phyloP scores from a whole-genome alignment of 2,888 invertebrate species.

The Eupeodes luniger region DNA sequence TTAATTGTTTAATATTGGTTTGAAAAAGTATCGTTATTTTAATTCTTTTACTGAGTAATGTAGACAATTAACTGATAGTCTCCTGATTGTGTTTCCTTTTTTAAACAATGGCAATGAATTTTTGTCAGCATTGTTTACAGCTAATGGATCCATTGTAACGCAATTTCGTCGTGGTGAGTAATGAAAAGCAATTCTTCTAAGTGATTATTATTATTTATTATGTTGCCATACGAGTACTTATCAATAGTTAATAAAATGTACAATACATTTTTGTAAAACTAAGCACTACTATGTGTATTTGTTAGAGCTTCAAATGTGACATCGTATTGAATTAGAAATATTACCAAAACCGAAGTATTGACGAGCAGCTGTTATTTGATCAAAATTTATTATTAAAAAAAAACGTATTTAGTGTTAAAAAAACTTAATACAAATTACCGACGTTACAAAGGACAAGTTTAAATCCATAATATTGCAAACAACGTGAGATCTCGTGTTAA shows the following conservation, averaged over 20 bases:
- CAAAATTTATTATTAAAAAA: neutral
- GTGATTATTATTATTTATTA: neutral
- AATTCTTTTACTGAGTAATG: neutral
- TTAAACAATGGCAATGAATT: constrained; percentile 14
- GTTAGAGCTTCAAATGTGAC: constrained; percentile 78
- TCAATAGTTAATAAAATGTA: too few relatives aligned
- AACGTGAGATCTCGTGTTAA: constrained; percentile 77
- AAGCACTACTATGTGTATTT: constrained; percentile 35
- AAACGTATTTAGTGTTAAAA: neutral
- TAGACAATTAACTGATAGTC: constrained; percentile 30
- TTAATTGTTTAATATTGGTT: constrained; percentile 26
- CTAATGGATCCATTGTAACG: constrained; percentile 42
- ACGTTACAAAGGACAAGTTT: constrained; percentile 77
- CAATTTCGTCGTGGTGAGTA: neutral
- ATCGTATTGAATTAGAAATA: constrained; percentile 79
- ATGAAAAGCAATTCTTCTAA: neutral
- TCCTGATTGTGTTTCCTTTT: constrained; percentile 17
- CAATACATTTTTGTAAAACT: neutral
- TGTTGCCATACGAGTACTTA: neutral
- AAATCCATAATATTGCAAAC: constrained; percentile 76
- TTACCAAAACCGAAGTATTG: constrained; percentile 77
- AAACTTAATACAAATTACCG: constrained; percentile 65
- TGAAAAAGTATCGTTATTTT: constrained; percentile 50
- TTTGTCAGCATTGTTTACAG: constrained; percentile 39
- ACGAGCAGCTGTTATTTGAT: constrained; percentile 73